Conservation (phyloP, 2,113 vertebrate species). For the Peucedramus taeniatus region DNA sequence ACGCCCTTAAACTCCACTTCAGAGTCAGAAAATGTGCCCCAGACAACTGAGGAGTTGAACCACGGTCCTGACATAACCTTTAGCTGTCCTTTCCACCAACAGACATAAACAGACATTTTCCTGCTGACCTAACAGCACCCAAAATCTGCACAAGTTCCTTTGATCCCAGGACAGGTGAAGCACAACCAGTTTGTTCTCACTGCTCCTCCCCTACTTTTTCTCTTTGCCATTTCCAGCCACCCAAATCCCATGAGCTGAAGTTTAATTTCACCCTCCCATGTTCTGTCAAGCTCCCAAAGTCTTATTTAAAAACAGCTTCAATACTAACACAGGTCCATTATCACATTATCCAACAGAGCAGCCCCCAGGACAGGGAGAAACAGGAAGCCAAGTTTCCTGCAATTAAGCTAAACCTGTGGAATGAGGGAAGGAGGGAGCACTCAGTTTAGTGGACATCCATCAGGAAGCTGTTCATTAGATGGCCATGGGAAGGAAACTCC, state of each 20-base stretch:
- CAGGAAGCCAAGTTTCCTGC: constrained; percentile 13
- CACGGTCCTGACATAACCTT: neutral
- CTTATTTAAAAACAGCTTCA: neutral
- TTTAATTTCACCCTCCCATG: neutral
- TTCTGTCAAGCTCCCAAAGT: neutral
- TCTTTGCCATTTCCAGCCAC: neutral
- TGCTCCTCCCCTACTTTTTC: neutral
- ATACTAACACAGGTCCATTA: neutral
- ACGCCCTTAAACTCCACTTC: neutral
- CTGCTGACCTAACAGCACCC: neutral
- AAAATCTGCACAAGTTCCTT: neutral
- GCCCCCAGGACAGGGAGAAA: neutral
- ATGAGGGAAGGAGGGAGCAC: neutral
- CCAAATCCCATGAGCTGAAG: fast-evolving
- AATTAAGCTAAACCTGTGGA: neutral
- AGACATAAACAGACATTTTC: neutral
- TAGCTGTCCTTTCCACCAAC: neutral
- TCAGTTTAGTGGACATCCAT: neutral
- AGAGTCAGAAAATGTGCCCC: neutral
- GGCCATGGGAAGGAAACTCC: neutral
- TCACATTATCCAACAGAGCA: neutral
- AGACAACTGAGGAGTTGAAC: neutral
- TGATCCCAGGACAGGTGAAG: neutral
- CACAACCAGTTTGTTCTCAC: neutral
- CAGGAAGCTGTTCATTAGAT: neutral